Percentiles rank a stretch among this genome's conserved stretches.
These are phyloP conservation scores for Simalia tracyae DNA, from an alignment of 2,797 vertebrate genomes.

Conservation along the genomic window DNA sequence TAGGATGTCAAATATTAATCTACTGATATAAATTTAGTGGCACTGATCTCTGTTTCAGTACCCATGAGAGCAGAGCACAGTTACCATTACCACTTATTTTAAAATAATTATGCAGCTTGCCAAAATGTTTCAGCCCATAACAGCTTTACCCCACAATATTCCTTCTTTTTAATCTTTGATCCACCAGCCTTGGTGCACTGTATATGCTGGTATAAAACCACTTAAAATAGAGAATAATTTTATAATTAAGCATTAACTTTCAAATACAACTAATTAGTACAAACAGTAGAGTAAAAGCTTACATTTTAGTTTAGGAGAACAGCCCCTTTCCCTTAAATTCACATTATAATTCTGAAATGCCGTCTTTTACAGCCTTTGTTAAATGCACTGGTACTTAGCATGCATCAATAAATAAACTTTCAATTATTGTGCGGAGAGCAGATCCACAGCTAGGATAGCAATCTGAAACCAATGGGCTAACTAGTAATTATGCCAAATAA, in stretches of 20 bases:
- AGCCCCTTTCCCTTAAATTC: slow-evolving; percentile 61
- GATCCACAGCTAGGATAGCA: slow-evolving; percentile 38
- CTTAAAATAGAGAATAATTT: slow-evolving; percentile 59
- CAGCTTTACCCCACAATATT: not conserved
- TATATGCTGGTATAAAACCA: not conserved
- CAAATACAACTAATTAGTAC: slow-evolving; percentile 65
- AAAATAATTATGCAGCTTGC: not conserved
- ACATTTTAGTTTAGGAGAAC: slow-evolving; percentile 55
- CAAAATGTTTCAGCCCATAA: not conserved
- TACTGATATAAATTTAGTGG: slow-evolving; percentile 21
- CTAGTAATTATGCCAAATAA: slow-evolving; percentile 68
- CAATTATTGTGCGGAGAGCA: slow-evolving; percentile 54
- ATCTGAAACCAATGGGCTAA: slow-evolving; percentile 64
- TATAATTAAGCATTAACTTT: slow-evolving; percentile 65
- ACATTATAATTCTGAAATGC: slow-evolving; percentile 67
- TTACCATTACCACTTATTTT: not conserved
- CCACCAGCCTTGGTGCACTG: not conserved
- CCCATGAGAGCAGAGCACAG: slow-evolving; percentile 29
- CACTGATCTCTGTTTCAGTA: slow-evolving; percentile 45
- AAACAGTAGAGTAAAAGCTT: slow-evolving; percentile 61
- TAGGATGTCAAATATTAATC: slow-evolving; percentile 33
- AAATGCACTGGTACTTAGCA: slow-evolving; percentile 70
- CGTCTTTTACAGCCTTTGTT: slow-evolving; percentile 62
- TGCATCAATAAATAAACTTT: slow-evolving; percentile 75
- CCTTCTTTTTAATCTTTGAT: slow-evolving; percentile 26